phyloP scores from a whole-genome alignment of 2,888 invertebrate genomes.

The Thereva unica region DNA sequence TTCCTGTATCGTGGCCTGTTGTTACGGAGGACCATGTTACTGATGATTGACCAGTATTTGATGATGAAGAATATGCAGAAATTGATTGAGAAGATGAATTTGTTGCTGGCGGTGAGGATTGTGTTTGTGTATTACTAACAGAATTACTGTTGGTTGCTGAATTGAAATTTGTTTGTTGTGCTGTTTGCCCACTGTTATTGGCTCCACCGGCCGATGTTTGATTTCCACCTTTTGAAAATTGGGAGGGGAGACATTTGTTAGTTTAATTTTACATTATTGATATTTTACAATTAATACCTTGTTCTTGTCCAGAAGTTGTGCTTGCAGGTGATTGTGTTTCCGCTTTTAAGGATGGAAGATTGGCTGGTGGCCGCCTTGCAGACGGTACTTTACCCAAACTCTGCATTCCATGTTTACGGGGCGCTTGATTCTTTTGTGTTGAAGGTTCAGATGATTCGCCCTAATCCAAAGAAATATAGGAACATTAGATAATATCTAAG shows the following conservation, averaged over 20 bases:
- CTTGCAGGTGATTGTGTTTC: constrained; percentile 66
- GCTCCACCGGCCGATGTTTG: constrained; percentile 37
- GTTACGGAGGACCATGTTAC: constrained; percentile 67
- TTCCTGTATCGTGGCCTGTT: constrained; percentile 58
- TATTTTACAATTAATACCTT: constrained; percentile 32
- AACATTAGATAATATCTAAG: constrained; percentile 33
- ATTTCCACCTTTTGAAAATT: constrained; percentile 34
- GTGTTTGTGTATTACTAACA: constrained; percentile 44
- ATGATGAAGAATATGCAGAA: constrained; percentile 41
- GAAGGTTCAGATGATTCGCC: constrained; percentile 87
- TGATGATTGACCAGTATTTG: constrained; percentile 58
- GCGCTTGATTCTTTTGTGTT: constrained; percentile 85
- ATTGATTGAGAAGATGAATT: constrained; percentile 24
- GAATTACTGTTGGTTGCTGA: constrained; percentile 38
- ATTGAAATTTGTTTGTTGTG: constrained; percentile 34
- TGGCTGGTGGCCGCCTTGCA: constrained; percentile 97
- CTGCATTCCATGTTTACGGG: constrained; percentile 99
- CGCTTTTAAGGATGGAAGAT: constrained; percentile 98
- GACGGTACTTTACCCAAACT: constrained; percentile 98
- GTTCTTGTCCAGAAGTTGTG: constrained; percentile 40
- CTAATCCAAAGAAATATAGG: constrained; percentile 58
- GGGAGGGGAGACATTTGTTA: neutral
- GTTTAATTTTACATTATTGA: neutral
- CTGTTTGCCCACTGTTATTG: constrained; percentile 37
- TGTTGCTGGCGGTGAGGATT: constrained; percentile 38